Evolutionary conservation across 92 coral and sea anemone genomes (phyloP), one percentile per base, ranked within the genome.

Genomic region (Zoanthus gigantus): DNA sequence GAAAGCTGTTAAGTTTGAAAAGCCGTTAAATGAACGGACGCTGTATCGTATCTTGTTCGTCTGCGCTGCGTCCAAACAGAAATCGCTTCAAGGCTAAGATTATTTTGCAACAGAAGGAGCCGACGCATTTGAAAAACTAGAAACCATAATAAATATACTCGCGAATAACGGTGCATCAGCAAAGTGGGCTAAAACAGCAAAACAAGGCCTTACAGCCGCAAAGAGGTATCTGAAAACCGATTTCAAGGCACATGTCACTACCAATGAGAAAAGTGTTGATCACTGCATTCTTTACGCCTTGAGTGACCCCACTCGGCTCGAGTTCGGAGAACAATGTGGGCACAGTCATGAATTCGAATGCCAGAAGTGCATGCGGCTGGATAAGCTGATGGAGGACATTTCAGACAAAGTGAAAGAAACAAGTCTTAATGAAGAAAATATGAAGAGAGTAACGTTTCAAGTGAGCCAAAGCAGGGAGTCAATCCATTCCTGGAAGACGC

Each of bases 11-110:
- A 75, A 75, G n/a, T 48, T 75, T 75, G 63, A 72, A 72, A 72
- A 48, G 8, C 60, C 79, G 7, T 7, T 75, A 15, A 75, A 48
- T 48, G 61, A 75, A 48, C 31, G 79, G 61, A 46, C 79, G 60
- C 79, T 75, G 60, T 75, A 48, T 9, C 79, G 79, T 75, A 75
- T 75, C 79, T 75, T 75, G 60, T 46, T 31, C 79, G 79, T 75
- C 79, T 75, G 79, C 10, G 57, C 79, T 31, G 79, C 79, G 57
- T 75, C 79, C 57, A 75, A 75, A 17, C 79, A 75, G 60, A 72
- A 72, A 72, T 72, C 76, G 76, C 76, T 72, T 72, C 76, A 72
- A 72, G 76, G 79, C 31, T 17, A 42, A 14, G 56, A 72, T 72
- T 72, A 42, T 17, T 42, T 37, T 73, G 77, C 77, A 73, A 73